phyloP scores from a whole-genome alignment of 1,140 invertebrate genomes.

The Portunus trituberculatus region DNA sequence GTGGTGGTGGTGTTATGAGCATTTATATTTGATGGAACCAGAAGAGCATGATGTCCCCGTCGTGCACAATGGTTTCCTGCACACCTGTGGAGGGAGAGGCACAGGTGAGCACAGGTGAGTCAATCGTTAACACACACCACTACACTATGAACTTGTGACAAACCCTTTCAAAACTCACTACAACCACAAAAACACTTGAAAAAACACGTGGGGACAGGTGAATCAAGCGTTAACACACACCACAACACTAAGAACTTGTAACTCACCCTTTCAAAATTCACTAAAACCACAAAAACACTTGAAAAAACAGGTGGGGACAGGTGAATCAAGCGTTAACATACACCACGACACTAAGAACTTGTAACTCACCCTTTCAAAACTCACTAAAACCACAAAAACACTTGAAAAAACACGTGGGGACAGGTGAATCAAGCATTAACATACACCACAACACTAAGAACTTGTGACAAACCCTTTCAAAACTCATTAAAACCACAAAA shows the following conservation, averaged over 20 bases:
- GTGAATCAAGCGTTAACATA: not conserved
- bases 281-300: too few relatives aligned
- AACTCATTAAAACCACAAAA: too few relatives aligned
- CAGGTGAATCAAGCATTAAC: not conserved
- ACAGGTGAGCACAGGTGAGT: conserved; percentile 61
- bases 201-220: conserved; percentile 64
- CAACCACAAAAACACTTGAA: too few relatives aligned
- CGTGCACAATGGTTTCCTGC: conserved; percentile 89
- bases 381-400: too few relatives aligned
- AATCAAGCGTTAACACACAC: not conserved
- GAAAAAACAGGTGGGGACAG: conserved; percentile 69
- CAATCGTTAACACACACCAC: not conserved
- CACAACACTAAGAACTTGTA: too few relatives aligned
- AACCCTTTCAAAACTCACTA: too few relatives aligned
- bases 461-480: too few relatives aligned
- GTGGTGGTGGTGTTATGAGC: not conserved
- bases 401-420: conserved; percentile 73
- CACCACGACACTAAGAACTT: too few relatives aligned
- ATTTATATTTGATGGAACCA: conserved; percentile 94
- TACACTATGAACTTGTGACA: too few relatives aligned
- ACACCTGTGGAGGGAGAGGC: conserved; percentile 85
- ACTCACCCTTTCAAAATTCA: too few relatives aligned
- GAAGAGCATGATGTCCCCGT: conserved; percentile 92
- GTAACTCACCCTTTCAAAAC: too few relatives aligned
- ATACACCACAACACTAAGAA: too few relatives aligned